Base-by-base conservation (phyloP, 2,888 invertebrate species). In the Operophtera brumata region DNA sequence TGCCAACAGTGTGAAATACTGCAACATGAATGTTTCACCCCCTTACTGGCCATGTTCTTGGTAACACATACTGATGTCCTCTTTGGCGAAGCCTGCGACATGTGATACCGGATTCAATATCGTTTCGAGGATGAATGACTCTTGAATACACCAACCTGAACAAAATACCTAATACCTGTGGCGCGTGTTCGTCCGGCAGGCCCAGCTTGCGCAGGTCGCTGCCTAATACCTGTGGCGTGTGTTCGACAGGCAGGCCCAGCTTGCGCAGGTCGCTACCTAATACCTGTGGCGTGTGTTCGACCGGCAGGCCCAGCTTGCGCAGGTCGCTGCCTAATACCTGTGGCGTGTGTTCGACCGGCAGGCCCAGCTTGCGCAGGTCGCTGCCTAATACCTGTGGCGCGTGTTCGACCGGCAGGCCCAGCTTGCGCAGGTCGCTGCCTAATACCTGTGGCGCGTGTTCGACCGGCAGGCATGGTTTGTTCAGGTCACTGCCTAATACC, bases 371-470 rank as follows among this genome's bases (percentile, higher is more conserved):
- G 75, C 96, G 96, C 66, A 97, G 91, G 86, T 97, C 97, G 74
- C 96, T 96, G 61, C 97, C 97, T 75, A 97, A 97, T 85, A 97
- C 97, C 82, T 97, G 98, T 1, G 99, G 99, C 1, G 99, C 97
- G 82, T 99, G 99, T 80, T 99, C 99, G 0, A 99, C 96, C 0
- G 98, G 98, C 70, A 97, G 91, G 11, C 98, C 98, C 20, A 98
- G 92, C 83, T 98, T 98, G 75, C 96, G 96, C 66, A 97, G 91
- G 86, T 97, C 97, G 74, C 96, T 96, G 61, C 97, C 97, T 75
- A 97, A 97, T 85, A 97, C 97, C 82, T 97, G 98, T 1, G 99
- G 99, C 1, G 99, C 97, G 82, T 99, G 99, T 80, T 99, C 99
- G 0, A 99, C 96, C 0, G 98, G 98, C 70, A 97, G 91, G 11